phyloP scores from a whole-genome alignment of 2,113 vertebrate species.

The Percopsis transmontana region DNA sequence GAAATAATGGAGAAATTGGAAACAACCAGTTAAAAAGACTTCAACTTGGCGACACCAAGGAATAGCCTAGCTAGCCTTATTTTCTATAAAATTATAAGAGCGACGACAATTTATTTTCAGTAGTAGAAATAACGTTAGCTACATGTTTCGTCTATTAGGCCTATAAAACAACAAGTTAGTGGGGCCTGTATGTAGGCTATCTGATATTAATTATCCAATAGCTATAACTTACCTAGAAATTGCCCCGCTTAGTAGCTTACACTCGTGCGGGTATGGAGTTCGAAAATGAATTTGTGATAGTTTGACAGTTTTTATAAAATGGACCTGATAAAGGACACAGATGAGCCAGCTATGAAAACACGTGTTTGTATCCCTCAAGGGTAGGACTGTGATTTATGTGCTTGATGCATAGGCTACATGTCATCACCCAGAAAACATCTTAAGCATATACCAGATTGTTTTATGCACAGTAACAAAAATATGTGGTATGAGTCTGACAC shows the following conservation, averaged over 20 bases:
- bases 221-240: background rate
- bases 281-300: too few species aligned
- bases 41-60: conserved; percentile 7
- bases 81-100: conserved; percentile 52
- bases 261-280: background rate
- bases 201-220: conserved; percentile 34
- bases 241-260: background rate
- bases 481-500: background rate
- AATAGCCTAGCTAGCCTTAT: conserved; percentile 23
- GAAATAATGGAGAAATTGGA: background rate
- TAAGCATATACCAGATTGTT: conserved; percentile 20
- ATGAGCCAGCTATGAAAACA: background rate
- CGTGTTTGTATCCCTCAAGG: background rate
- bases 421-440: conserved; percentile 15
- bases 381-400: conserved; percentile 18
- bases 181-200: conserved; percentile 42
- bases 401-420: conserved; percentile 21
- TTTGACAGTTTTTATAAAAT: too few species aligned
- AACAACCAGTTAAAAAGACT: conserved; percentile 31
- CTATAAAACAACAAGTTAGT: conserved; percentile 7
- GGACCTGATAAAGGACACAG: conserved; percentile 14
- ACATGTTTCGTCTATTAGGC: conserved; percentile 22
- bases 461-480: conserved; percentile 10
- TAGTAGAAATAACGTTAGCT: conserved; percentile 19
- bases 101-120: conserved; percentile 59